A percentile compares a stretch with the other conserved stretches of the same genome.
phyloP scores from a whole-genome alignment of 1,140 invertebrate genomes.

The Choristoneura fumiferana region DNA sequence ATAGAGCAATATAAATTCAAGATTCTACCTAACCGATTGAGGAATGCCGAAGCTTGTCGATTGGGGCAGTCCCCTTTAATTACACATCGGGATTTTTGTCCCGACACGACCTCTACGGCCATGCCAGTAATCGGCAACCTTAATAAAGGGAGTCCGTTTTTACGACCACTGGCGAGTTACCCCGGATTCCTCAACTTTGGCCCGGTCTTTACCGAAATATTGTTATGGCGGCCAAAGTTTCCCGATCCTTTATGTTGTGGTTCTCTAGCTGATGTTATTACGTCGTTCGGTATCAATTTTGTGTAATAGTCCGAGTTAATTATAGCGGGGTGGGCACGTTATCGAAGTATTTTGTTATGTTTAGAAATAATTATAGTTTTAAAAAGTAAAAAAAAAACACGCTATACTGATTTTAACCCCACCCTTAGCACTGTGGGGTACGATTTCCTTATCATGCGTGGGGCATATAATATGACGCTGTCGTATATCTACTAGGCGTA shows the following conservation, averaged over 20 bases:
- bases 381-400: no score
- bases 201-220: constrained; percentile 6
- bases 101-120: constrained; percentile 4
- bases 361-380: no score
- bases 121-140: constrained; percentile 10
- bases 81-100: constrained; percentile 10
- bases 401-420: no score
- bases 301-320: no score
- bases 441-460: no score
- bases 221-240: background rate
- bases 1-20: no score
- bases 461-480: no score
- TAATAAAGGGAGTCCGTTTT: constrained; percentile 15
- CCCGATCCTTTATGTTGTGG: background rate
- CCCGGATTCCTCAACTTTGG: constrained; percentile 9
- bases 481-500: no score
- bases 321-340: no score
- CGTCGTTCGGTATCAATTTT: no score
- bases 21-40: background rate
- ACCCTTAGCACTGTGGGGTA: no score
- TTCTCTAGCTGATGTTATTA: background rate
- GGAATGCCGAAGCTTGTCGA: background rate
- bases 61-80: constrained; percentile 13
- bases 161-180: constrained; percentile 4
- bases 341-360: no score